phyloP scores from a whole-genome alignment of 2,797 vertebrate genomes.

The Macropus fuliginosus region DNA sequence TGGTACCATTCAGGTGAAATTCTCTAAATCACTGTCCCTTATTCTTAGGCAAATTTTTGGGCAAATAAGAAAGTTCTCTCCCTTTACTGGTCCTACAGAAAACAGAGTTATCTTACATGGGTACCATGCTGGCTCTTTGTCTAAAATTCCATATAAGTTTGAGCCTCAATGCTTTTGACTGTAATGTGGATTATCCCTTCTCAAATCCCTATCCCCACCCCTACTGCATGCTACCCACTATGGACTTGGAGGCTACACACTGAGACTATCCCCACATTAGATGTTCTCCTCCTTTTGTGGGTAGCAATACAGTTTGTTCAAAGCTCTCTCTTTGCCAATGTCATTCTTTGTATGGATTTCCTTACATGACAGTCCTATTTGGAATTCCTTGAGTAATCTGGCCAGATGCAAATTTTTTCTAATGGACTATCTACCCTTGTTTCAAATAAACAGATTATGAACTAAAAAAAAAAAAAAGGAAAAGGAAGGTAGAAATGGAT shows the following conservation, averaged over 20 bases:
- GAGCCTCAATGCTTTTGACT: not conserved
- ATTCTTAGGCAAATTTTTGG: not conserved
- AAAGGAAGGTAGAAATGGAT: constrained; percentile 46
- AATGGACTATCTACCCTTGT: not conserved
- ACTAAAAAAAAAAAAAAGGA: not conserved
- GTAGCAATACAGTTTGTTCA: not conserved
- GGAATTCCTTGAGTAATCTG: not conserved
- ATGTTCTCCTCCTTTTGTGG: not conserved
- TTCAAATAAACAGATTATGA: constrained; percentile 48
- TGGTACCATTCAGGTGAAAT: not conserved
- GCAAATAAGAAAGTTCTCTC: not conserved
- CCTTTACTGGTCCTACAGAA: not conserved
- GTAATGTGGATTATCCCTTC: not conserved
- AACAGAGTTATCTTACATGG: not conserved
- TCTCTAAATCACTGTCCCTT: not conserved
- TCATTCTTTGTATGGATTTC: not conserved
- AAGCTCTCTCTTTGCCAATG: not conserved
- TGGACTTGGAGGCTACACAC: not conserved
- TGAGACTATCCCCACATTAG: not conserved
- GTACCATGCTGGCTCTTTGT: not conserved
- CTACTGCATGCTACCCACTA: not conserved
- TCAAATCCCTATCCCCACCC: not conserved
- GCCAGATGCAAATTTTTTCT: not conserved
- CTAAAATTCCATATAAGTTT: not conserved
- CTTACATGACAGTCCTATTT: not conserved